Evolutionary conservation across 2,888 invertebrate species (phyloP), one percentile per base, ranked within the genome.

Genomic region (Spialia ferax): DNA sequence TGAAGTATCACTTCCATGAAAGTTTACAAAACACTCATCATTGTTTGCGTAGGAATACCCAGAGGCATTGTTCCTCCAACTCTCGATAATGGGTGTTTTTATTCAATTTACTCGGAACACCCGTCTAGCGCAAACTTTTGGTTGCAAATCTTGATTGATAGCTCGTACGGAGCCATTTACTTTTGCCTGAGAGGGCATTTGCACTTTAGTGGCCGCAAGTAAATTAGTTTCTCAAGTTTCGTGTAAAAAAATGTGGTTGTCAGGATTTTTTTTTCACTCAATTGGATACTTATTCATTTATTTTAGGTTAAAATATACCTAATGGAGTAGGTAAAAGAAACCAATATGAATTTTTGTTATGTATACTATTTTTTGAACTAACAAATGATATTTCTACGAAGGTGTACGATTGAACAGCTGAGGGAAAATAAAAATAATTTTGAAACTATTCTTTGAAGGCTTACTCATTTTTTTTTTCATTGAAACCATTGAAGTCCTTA

Each of bases 101-200:
- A 89, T 90, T 90, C 83, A 88, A 89, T 90, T 87, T 84, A 79
- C 80, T 77, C 69, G 75, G 82, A 82, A 85, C 83, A 83, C 78
- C 79, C 79, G 81, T 84, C 81, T 85, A 82, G 78, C 77, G 81
- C 74, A 79, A 82, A 81, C 79, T 82, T 83, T 81, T 79, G 81
- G 84, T 79, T 82, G 80, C 82, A 87, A 89, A 89, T 89, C 88
- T 88, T 91, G 91, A 90, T 91, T 89, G 88, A 91, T 91, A 84
- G 87, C 82, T 81, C 75, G 81, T 81, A 84, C 86, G 82, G 79
- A 76, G 79, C 83, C 83, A 88, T 89, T 84, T 86, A 88, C 89
- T 86, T 82, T 77, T 77, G 76, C 29, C 55, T 48, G 48, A 8
- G 10, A 35, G 35, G 18, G 35, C 20, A 35, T 57, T 57, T 57